Evolutionary conservation across 1,140 invertebrate species (phyloP), one percentile per base, ranked within the genome.

Genomic region (Dendroctonus valens): DNA sequence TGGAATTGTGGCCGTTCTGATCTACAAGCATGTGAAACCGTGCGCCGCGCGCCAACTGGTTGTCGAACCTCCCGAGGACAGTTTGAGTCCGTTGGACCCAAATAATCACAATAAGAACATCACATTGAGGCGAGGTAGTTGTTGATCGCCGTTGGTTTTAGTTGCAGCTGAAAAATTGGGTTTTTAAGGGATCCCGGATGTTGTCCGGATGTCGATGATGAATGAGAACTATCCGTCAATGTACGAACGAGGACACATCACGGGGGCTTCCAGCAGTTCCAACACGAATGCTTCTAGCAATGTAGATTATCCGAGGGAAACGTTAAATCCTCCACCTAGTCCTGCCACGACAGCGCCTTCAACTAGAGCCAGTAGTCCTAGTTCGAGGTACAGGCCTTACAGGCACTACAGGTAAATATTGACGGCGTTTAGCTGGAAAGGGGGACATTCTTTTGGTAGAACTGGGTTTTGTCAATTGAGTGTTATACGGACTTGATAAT

Each of bases 271-370:
- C 0, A 91, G 89, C 73, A 89, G 87, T 6, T 71, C 70, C 1
- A 69, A 71, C 52, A 91, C 89, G 0, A 83, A 85, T 67, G 85
- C 83, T 5, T 76, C 74, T 5, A 78, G 75, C 63, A 58, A 78
- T 0, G 76, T 77, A 15, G 80, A 85, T 60, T 94, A 93, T 79
- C 92, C 92, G 1, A 83, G 87, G 59, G 91, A 92, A 74, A 91
- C 90, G 0, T 79, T 93, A 26, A 95, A 96, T 79, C 94, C 94
- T 42, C 94, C 94, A 5, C 94, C 94, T 2, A 92, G 89, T 78
- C 94, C 94, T 0, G 90, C 91, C 0, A 91, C 90, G 2, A 87
- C 87, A 7, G 86, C 84, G 83, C 12, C 40, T 6, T 83, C 83
- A 3, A 83, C 82, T 5, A 66, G 83, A 71, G 59, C 79, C 5